These are phyloP conservation scores for Tetramorium bicarinatum DNA, from an alignment of 2,888 invertebrate species.

Conservation along the genomic window DNA sequence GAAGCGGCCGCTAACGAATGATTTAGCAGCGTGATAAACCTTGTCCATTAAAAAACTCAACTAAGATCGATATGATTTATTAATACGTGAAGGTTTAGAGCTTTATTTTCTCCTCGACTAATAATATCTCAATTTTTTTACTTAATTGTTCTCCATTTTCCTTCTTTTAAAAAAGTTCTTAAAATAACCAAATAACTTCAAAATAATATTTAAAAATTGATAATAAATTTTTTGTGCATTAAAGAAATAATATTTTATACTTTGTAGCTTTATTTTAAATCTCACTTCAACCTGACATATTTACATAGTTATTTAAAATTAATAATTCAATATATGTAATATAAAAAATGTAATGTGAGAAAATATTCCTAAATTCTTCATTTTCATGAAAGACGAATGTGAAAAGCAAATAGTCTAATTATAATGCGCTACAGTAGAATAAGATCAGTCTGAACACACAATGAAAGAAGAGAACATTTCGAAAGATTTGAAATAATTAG, in stretches of 20 bases:
- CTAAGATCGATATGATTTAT: constrained; percentile 34
- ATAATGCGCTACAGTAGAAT: constrained; percentile 61
- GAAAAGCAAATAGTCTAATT: constrained; percentile 72
- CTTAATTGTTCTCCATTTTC: neutral
- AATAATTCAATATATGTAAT: neutral
- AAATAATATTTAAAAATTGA: neutral
- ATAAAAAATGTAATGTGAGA: neutral
- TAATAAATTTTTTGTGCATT: neutral
- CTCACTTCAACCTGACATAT: neutral
- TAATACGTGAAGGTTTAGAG: neutral
- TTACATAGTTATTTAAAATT: neutral
- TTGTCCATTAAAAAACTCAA: constrained; percentile 28
- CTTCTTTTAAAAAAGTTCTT: neutral
- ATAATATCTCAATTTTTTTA: neutral
- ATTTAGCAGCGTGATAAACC: constrained; percentile 41
- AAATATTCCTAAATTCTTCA: constrained; percentile 16
- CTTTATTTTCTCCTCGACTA: neutral
- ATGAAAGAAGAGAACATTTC: constrained; percentile 61
- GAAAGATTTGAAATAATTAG: constrained; percentile 72
- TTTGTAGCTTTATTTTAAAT: neutral
- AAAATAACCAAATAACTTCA: neutral
- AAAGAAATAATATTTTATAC: neutral
- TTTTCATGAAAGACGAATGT: constrained; percentile 57
- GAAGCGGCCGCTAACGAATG: constrained; percentile 22
- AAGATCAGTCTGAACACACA: constrained; percentile 67